Evolutionary conservation across 2,113 vertebrate genomes (phyloP).

Genomic region (Erinaceus europaeus): DNA sequence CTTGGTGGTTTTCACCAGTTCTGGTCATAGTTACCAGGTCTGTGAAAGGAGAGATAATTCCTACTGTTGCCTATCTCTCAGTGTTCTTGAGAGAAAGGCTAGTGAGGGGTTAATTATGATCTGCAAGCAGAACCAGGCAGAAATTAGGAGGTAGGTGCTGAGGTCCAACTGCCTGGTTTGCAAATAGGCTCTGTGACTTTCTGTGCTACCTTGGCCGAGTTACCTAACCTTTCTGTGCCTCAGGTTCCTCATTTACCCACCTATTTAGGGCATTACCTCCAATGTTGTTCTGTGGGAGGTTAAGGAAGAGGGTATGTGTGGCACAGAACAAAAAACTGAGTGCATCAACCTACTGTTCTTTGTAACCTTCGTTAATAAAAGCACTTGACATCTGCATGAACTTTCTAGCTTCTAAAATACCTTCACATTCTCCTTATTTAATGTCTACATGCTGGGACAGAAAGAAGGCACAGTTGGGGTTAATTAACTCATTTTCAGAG

Average conservation of each 20-base stretch:
- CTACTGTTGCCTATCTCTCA: not conserved
- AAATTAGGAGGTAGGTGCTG: not conserved
- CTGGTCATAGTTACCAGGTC: not conserved
- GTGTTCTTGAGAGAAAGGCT: not conserved
- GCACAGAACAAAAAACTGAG: not conserved
- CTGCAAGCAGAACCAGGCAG: not conserved
- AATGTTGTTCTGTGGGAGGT: not conserved
- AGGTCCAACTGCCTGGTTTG: slow-evolving; percentile 10
- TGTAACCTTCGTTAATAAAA: not conserved
- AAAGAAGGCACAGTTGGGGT: not conserved
- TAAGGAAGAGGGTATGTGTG: not conserved
- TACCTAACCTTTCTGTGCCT: slow-evolving; percentile 7
- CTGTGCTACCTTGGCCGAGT: slow-evolving; percentile 12
- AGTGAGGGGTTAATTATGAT: not conserved
- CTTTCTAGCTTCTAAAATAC: not conserved
- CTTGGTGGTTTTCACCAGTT: not conserved
- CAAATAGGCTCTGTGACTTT: not conserved
- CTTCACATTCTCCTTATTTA: not conserved
- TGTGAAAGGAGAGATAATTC: not conserved
- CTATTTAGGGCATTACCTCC: not conserved
- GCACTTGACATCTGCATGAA: not conserved
- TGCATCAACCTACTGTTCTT: not conserved
- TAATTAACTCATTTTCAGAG: slow-evolving; percentile 9
- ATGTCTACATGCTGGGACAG: not conserved
- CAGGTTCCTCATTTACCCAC: not conserved